Percentiles rank a stretch among this genome's conserved stretches.
Evolutionary conservation across 2,888 invertebrate species (phyloP).

Genomic region (Drosophila multiciliata): DNA sequence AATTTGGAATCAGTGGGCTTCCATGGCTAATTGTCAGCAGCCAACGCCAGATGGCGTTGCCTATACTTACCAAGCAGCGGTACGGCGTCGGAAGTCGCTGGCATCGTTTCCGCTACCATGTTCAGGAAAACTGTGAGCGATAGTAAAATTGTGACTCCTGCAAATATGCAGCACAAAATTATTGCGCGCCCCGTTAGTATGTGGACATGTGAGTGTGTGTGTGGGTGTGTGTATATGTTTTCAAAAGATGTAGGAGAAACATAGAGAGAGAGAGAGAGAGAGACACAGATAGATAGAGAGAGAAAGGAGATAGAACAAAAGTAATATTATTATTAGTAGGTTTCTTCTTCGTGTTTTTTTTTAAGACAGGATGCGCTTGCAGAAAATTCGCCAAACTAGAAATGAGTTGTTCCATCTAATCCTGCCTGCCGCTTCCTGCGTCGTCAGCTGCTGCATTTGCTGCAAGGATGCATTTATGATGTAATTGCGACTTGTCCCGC

Average conservation of each 20-base stretch:
- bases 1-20: slow-evolving; percentile 26
- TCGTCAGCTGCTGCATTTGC: slow-evolving; percentile 32
- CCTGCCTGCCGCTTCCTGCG: slow-evolving; percentile 38
- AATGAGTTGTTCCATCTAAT: slow-evolving; percentile 26
- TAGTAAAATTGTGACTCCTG: slow-evolving; percentile 98
- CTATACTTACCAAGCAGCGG: slow-evolving; percentile 90
- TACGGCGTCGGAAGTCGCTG: slow-evolving; percentile 97
- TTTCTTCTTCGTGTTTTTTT: background rate
- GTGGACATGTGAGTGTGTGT: slow-evolving; percentile 4
- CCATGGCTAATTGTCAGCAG: slow-evolving; percentile 14
- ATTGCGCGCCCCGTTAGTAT: slow-evolving; percentile 4
- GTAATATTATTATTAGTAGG: slow-evolving; percentile 17
- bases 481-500: slow-evolving; percentile 35
- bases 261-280: slow-evolving; percentile 8
- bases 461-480: slow-evolving; percentile 32
- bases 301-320: slow-evolving; percentile 20
- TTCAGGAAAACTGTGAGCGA: slow-evolving; percentile 99
- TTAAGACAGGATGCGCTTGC: slow-evolving; percentile 16
- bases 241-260: slow-evolving; percentile 3
- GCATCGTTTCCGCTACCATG: slow-evolving; percentile 99
- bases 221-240: background rate
- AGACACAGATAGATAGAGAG: slow-evolving; percentile 8
- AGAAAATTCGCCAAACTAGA: slow-evolving; percentile 31
- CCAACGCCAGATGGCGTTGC: slow-evolving; percentile 27
- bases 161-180: slow-evolving; percentile 62